Percentiles rank a stretch among this genome's conserved stretches.
These are phyloP conservation scores for Melanerpes formicivorus DNA, from an alignment of 2,113 vertebrate species.

Conservation along the genomic window DNA sequence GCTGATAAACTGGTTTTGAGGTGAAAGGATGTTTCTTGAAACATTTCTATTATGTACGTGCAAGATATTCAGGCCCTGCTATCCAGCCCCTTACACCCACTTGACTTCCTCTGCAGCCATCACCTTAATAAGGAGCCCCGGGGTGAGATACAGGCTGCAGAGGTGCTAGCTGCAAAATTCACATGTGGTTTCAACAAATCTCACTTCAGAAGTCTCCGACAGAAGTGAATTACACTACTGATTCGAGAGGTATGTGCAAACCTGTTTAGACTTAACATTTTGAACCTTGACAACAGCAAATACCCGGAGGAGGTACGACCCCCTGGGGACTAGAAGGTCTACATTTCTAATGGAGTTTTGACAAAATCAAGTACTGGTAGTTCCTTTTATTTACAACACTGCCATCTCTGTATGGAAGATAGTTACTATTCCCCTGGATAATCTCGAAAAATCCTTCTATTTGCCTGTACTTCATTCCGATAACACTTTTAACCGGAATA, in stretches of 20 bases:
- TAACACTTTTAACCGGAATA: background rate
- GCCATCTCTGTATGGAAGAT: background rate
- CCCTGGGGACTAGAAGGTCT: background rate
- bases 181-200: background rate
- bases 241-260: background rate
- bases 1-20: background rate
- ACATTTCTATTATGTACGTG: background rate
- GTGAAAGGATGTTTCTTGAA: background rate
- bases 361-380: background rate
- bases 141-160: background rate
- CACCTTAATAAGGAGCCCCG: background rate
- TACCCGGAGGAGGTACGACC: accelerated
- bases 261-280: background rate
- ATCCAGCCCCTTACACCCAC: background rate
- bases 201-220: background rate
- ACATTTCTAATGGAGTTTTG: background rate
- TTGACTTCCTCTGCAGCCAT: background rate
- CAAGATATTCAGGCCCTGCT: background rate
- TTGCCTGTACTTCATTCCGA: background rate
- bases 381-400: background rate
- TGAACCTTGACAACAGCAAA: background rate
- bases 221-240: background rate
- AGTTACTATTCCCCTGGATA: background rate
- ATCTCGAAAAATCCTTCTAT: background rate
- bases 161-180: background rate